These are phyloP conservation scores for Reticulitermes speratus DNA, from an alignment of 1,140 invertebrate genomes.

Conservation along the genomic window DNA sequence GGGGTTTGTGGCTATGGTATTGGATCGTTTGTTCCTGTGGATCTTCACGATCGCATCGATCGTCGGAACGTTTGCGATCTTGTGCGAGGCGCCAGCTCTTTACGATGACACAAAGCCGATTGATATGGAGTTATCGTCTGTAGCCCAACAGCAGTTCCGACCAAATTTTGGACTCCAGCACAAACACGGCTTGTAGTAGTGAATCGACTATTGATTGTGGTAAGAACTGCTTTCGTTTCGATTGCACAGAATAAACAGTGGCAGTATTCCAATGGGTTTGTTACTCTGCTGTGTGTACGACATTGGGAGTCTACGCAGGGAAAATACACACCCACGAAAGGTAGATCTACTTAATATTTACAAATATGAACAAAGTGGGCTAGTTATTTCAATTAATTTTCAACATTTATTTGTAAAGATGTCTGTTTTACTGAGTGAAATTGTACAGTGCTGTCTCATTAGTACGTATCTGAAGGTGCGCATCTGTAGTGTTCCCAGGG, in stretches of 20 bases:
- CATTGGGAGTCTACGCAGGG: no score
- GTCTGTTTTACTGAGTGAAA: no score
- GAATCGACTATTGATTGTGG: neutral
- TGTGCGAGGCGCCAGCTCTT: slow-evolving; percentile 85
- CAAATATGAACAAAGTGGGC: no score
- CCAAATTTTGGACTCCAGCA: slow-evolving; percentile 50
- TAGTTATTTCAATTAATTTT: no score
- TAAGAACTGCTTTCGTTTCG: no score
- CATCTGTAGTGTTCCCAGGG: no score
- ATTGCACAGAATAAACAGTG: neutral
- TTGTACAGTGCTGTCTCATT: no score
- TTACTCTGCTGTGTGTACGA: neutral
- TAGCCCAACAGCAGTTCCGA: slow-evolving; percentile 73
- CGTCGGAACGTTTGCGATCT: slow-evolving; percentile 82
- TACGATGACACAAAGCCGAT: slow-evolving; percentile 89
- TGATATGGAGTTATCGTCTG: slow-evolving; percentile 80
- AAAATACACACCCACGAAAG: no score
- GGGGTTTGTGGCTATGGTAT: slow-evolving; percentile 99
- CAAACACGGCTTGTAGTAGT: neutral
- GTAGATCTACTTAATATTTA: no score
- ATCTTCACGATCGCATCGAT: slow-evolving; percentile 91
- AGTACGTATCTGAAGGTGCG: no score
- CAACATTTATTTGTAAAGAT: no score
- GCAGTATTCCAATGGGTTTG: neutral
- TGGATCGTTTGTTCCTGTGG: slow-evolving; percentile 95